Base-by-base conservation (phyloP, 2,888 invertebrate genomes). In the Eupithecia abbreviata region DNA sequence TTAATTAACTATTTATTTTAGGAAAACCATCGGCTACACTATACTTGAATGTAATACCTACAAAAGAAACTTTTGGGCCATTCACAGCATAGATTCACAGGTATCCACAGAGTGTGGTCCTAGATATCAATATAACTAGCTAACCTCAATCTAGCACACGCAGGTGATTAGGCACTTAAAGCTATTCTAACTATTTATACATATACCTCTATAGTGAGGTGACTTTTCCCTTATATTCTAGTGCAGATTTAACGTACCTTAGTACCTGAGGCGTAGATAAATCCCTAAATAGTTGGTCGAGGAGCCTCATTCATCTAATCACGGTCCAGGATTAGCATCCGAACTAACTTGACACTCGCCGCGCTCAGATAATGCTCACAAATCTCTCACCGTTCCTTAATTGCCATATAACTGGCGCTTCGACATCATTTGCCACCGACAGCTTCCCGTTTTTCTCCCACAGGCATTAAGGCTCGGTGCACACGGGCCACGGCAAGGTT, bases 321-420 rank as follows among this genome's bases (percentile, higher is more conserved):
- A 62, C 62, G 62, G 4, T 62, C 62, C 62, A 30, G 30, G 62
- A 62, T 62, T 62, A 62, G 62, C 62, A 58, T 58, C 4, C 12
- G 12, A 62, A 30, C 62, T 30, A 30, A 30, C 30, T 62, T 18
- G 62, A 4, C 62, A 30, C 3, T 62, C 30, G 62, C 30, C 62
- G 62, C 62, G 30, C 3, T 12, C 3, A 62, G 30, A 62, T 62
- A 86, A 86, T 87, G 85, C 85, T 80, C 81, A 82, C 83, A 81
- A 85, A 87, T 86, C 85, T 84, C 82, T 84, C 80, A 85, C 87
- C 85, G 85, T 83, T 82, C 84, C 89, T 85, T 89, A 91, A 91
- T 90, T 91, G 88, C 87, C 85, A 82, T 86, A 83, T 85, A 84
- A 84, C 85, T 81, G 85, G 82, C 82, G 82, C 83, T 83, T 81